Base-by-base conservation (phyloP, 1,140 invertebrate species). In the Homarus americanus region DNA sequence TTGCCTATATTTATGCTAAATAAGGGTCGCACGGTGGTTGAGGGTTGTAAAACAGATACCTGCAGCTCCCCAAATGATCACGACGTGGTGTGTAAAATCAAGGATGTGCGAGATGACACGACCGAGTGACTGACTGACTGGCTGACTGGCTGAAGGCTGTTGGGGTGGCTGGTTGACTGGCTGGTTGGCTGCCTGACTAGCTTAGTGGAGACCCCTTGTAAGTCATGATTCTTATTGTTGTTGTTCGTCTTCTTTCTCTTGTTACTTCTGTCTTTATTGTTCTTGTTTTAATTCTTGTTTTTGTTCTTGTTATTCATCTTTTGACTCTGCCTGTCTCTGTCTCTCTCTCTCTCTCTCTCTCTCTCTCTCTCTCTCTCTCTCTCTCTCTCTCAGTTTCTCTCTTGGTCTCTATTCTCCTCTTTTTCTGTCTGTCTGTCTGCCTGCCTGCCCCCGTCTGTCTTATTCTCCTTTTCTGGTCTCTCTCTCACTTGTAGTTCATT, bases 271-370 rank as follows among this genome's bases (percentile, higher is more conserved):
- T 72, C 66, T 72, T 72, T 72, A 0, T 72, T 0, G 9, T 24
- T n/a, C 40, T 49, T 4, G 10, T 80, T 53, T 38, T 40, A 44
- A 17, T 80, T n/a, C 17, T 28, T 80, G 38, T n/a, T 80, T n/a
- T n/a, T 17, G 10, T 12, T 10, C 17, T 75, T 4, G 15, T 9
- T 75, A 12, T 75, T 20, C 34, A 7, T 75, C 72, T 36, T 20
- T 58, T n/a, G n/a, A n/a, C 44, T 82, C 15, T 17, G 24, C 36
- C 79, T 49, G 7, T 32, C 41, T 34, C 38, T 34, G 24, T 38
- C 44, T 82, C 28, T 34, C 28, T 75, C 9, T 75, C 32, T 75
- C 72, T 75, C 36, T 75, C 36, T 75, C 72, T 36, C 36, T 58
- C 44, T 82, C 15, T 17, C 41, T 63, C 79, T 49, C 38, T 32